Conservation (phyloP, 1,140 invertebrate species). For the Drosophila nigrodunni region DNA sequence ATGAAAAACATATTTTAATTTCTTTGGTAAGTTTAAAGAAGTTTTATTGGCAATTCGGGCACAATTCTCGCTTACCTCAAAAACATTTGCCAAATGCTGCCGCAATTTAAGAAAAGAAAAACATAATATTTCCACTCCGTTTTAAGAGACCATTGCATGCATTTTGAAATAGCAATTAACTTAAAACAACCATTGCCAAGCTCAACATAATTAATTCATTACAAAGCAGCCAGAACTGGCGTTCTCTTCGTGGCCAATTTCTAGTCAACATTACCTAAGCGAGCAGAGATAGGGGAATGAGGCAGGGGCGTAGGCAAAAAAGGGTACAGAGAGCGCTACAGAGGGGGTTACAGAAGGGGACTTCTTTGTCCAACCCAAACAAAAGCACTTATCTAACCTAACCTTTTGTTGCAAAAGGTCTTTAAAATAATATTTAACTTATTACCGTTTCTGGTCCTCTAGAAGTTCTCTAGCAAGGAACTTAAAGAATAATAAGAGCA, state of each 20-base stretch:
- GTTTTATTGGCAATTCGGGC: background rate
- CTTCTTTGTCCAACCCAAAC: too few relatives aligned
- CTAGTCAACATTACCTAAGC: constrained; percentile 13
- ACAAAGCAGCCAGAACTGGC: constrained; percentile 32
- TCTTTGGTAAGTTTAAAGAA: background rate
- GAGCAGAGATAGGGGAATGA: background rate
- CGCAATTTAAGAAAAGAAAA: constrained; percentile 20
- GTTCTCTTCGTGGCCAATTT: constrained; percentile 37
- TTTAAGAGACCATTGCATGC: constrained; percentile 34
- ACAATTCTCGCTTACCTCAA: background rate
- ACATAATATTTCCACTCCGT: constrained; percentile 28
- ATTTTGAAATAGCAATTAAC: constrained; percentile 65
- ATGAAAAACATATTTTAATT: background rate
- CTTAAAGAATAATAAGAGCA: too few relatives aligned
- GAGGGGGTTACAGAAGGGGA: background rate
- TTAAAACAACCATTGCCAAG: constrained; percentile 50
- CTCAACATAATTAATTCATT: constrained; percentile 65
- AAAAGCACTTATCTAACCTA: too few relatives aligned
- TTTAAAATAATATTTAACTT: too few relatives aligned
- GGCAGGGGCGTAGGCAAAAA: background rate
- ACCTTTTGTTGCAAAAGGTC: too few relatives aligned
- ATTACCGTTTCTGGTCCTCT: too few relatives aligned
- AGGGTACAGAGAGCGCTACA: background rate
- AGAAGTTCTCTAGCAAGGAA: too few relatives aligned
- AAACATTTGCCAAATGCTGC: constrained; percentile 1